Base-by-base conservation (phyloP, 2,113 vertebrate genomes). In the Oryzias melastigma region DNA sequence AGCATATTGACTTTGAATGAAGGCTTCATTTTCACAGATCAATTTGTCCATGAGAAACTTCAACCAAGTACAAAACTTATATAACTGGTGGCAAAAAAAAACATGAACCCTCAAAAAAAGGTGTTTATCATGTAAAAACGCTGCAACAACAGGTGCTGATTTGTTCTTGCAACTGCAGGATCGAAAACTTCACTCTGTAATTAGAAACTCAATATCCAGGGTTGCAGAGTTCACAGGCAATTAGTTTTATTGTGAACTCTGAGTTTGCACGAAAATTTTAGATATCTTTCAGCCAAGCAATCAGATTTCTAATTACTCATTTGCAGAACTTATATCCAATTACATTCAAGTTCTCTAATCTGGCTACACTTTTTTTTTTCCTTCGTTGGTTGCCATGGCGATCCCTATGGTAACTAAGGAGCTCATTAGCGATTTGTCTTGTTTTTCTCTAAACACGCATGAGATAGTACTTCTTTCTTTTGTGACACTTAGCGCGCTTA, bases 301-400 rank as follows among this genome's bases (percentile, higher is more conserved):
- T 77, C 68, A 74, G 4, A 74, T 71, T 70, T 63, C 52, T 56
- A 76, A 85, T 71, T 45, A 58, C 49, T 35, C 68, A 75, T 60
- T 63, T 29, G 45, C 60, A 53, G 24, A 59, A 73, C 64, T 58
- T 55, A 19, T 68, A 73, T 75, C 45, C 62, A 79, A 78, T 84
- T 81, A 75, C 27, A 73, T 60, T 53, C 17, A 60, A 68, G 52
- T 71, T 61, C 61, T 47, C 35, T 73, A 60, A 67, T 71, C 45
- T 68, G 58, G 40, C 50, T 20, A 4, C 52, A 57, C 42, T 81
- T 79, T 60, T 35, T 27, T n/a, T 27, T 35, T 58, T 61, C 68
- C 64, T 65, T 78, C 43, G 54, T 52, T 65, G 67, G 78, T 88
- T 84, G 65, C 81, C 75, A 79, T 82, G 71, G 81, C 29, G 40